phyloP scores from a whole-genome alignment of 2,888 invertebrate genomes.

The Antheraea assamensis region DNA sequence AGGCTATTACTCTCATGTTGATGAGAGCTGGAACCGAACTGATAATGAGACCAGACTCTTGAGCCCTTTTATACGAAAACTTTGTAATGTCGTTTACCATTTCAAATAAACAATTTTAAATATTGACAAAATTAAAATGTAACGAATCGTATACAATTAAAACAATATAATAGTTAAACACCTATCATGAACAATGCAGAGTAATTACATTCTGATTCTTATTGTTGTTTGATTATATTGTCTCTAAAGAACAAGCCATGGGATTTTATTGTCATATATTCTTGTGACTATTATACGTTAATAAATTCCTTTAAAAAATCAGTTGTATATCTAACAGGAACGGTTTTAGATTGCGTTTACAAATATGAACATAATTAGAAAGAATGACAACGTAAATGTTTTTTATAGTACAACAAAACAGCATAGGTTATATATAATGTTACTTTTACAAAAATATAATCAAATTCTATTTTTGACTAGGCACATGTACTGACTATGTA shows the following conservation, averaged over 20 bases:
- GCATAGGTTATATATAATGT: too few relatives aligned
- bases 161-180: conserved; percentile 48
- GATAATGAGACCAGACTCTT: conserved; percentile 47
- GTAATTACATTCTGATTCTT: conserved; percentile 54
- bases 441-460: too few relatives aligned
- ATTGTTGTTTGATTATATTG: conserved; percentile 38
- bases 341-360: too few relatives aligned
- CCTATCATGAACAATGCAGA: conserved; percentile 56
- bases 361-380: too few relatives aligned
- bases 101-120: conserved; percentile 39
- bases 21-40: conserved; percentile 73
- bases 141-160: conserved; percentile 44
- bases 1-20: conserved; percentile 71
- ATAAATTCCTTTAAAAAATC: neutral
- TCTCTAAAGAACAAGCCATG: neutral
- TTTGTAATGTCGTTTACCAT: conserved; percentile 34
- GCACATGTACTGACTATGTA: too few relatives aligned
- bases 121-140: conserved; percentile 50
- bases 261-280: neutral
- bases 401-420: too few relatives aligned
- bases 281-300: neutral
- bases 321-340: too few relatives aligned
- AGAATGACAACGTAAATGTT: too few relatives aligned
- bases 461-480: too few relatives aligned
- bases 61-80: conserved; percentile 62